Conservation (phyloP, 2,797 vertebrate species). For the Hyperoplus lanceolatus region DNA sequence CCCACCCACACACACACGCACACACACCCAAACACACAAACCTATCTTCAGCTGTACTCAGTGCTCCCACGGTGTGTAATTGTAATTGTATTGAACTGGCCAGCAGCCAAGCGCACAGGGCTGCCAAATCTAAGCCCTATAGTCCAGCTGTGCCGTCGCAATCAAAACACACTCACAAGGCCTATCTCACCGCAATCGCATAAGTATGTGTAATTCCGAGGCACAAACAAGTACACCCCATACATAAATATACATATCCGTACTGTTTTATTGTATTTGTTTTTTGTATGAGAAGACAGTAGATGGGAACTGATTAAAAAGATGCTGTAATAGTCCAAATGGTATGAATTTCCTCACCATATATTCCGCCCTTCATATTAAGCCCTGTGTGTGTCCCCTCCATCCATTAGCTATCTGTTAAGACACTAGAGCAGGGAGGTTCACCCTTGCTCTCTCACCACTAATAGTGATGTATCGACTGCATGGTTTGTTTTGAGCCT, state of each 20-base stretch:
- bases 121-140: slow-evolving; percentile 60
- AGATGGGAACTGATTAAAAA: slow-evolving; percentile 1
- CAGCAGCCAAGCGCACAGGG: slow-evolving; percentile 58
- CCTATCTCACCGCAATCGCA: slow-evolving; percentile 61
- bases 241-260: slow-evolving; percentile 34
- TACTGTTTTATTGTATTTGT: slow-evolving; percentile 13
- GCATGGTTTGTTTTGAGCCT: slow-evolving; percentile 33
- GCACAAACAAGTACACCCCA: slow-evolving; percentile 28
- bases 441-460: slow-evolving; percentile 5
- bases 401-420: slow-evolving; percentile 14
- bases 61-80: slow-evolving; percentile 63
- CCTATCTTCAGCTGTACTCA: slow-evolving; percentile 52
- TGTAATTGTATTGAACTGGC: slow-evolving; percentile 76
- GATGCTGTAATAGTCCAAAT: background rate
- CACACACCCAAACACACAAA: background rate
- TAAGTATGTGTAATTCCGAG: slow-evolving; percentile 43
- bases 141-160: slow-evolving; percentile 68
- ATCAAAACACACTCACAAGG: slow-evolving; percentile 67
- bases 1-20: background rate
- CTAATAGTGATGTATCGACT: slow-evolving; percentile 30
- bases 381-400: background rate
- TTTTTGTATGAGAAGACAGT: slow-evolving; percentile 28
- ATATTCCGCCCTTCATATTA: slow-evolving; percentile 1
- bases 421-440: background rate
- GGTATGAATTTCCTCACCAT: slow-evolving; percentile 1